Base-by-base conservation (phyloP, 37 sponge, comb jelly and placozoan species). In the Crambe crambe region DNA sequence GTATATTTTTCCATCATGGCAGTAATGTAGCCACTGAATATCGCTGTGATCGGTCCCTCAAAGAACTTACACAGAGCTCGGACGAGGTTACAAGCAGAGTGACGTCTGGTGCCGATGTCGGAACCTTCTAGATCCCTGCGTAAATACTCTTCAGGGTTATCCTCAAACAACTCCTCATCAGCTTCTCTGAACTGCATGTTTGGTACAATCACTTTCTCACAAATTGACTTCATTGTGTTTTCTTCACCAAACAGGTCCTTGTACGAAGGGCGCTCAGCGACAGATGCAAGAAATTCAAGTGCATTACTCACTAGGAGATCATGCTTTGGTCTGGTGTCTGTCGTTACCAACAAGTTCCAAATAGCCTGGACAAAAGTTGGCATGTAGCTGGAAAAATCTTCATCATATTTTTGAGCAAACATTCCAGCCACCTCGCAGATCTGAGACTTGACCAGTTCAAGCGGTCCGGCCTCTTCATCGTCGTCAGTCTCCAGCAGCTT, bases 341-440 rank as follows among this genome's bases (percentile, higher is more conserved):
- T 96, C 27, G 89, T 88, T 10, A 96, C 89, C 32, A 99, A 74
- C 5, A 99, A 82, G 29, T 83, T 84, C 99, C 99, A 99, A 5
- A 94, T 80, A 0, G 93, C 71, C 77, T 90, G 75, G 42, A 99
- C 99, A 80, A 92, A 99, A 5, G 80, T 76, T 3, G 95, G 95
- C 22, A 99, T 81, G 76, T 82, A 90, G 22, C 78, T 58, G 2
- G 78, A 64, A 51, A 99, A 99, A 77, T 99, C 99, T 27, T 96
- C 97, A 58, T 96, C 99, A 67, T 95, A 99, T 56, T 99, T 99
- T 82, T 99, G 99, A 25, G 99, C 99, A 86, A 97, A 96, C 80
- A 99, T 89, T 30, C 86, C 80, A 31, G 86, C 87, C 23, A 89
- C 79, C 29, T 87, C 88, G 42, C 97, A 99, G 42, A 99, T 92